Percentiles rank a stretch among this genome's conserved stretches.
Conservation (phyloP, 2,797 vertebrate genomes). For the Falco novaeseelandiae region DNA sequence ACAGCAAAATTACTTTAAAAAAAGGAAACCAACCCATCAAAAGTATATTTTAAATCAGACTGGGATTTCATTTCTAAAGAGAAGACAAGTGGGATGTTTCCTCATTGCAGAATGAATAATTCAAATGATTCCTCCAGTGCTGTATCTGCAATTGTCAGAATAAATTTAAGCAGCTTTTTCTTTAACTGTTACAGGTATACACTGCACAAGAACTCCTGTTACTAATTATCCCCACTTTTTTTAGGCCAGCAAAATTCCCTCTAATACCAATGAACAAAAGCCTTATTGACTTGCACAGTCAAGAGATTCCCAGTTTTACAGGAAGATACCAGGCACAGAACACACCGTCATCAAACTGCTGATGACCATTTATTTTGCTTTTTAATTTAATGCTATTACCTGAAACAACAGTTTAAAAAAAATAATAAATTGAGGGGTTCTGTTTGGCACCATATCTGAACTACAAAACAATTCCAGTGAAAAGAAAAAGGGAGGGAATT, state of each 20-base stretch:
- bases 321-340: not conserved
- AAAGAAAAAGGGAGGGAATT: not conserved
- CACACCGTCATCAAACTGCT: not conserved
- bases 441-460: not conserved
- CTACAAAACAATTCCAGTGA: not conserved
- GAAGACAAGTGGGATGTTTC: conserved; percentile 62
- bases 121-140: conserved; percentile 54
- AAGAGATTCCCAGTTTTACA: not conserved
- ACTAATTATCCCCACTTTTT: conserved; percentile 27
- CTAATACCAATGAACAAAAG: conserved; percentile 7
- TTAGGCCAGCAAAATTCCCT: not conserved
- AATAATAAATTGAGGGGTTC: not conserved
- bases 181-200: conserved; percentile 47
- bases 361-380: not conserved
- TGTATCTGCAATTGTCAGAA: conserved; percentile 58
- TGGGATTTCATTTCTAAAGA: conserved; percentile 54
- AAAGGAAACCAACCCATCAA: not conserved
- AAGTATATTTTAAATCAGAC: conserved; percentile 47
- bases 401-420: not conserved
- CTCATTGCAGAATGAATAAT: conserved; percentile 70
- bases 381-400: not conserved
- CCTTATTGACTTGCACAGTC: not conserved
- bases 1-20: conserved; percentile 11
- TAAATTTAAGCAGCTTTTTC: conserved; percentile 52
- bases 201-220: conserved; percentile 30